Evolutionary conservation across 2,113 vertebrate genomes (phyloP).

Genomic region (Oryzias javanicus): DNA sequence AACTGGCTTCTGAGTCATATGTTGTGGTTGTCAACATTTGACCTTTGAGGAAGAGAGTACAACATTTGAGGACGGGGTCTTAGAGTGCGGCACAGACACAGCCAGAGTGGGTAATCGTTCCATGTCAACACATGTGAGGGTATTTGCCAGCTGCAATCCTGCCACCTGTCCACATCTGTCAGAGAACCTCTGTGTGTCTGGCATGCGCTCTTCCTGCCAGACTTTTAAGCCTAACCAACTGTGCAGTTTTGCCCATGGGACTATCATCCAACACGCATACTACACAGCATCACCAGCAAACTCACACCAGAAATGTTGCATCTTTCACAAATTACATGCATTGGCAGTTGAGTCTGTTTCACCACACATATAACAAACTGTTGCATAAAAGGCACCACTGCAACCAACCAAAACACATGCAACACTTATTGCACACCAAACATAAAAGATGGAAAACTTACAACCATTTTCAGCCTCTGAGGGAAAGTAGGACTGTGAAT

Average conservation of each 20-base stretch:
- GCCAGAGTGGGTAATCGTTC: slow-evolving; percentile 61
- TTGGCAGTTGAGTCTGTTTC: slow-evolving; percentile 16
- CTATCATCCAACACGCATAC: slow-evolving; percentile 20
- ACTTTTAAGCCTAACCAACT: slow-evolving; percentile 59
- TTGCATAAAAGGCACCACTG: slow-evolving; percentile 50
- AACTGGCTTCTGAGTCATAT: slow-evolving; percentile 56
- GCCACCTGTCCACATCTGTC: slow-evolving; percentile 79
- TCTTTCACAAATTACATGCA: slow-evolving; percentile 56
- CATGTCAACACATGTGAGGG: slow-evolving; percentile 65
- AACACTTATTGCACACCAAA: slow-evolving; percentile 58
- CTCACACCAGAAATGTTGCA: slow-evolving; percentile 26
- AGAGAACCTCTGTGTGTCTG: slow-evolving; percentile 53
- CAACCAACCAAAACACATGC: slow-evolving; percentile 67
- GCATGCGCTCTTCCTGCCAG: slow-evolving; percentile 37
- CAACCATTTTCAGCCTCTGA: slow-evolving; percentile 56
- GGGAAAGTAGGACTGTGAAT: slow-evolving; percentile 36
- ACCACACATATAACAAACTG: slow-evolving; percentile 12
- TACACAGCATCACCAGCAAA: slow-evolving; percentile 10
- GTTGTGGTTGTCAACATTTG: slow-evolving; percentile 59
- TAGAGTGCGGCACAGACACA: slow-evolving; percentile 36
- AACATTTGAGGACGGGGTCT: slow-evolving; percentile 55
- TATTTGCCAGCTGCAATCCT: slow-evolving; percentile 70
- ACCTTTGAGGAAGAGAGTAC: slow-evolving; percentile 62
- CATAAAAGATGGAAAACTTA: slow-evolving; percentile 64
- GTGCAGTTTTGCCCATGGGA: slow-evolving; percentile 45